Evolutionary conservation across 2,888 invertebrate genomes (phyloP), one percentile per base, ranked within the genome.

Genomic region (Melanchra persicariae): DNA sequence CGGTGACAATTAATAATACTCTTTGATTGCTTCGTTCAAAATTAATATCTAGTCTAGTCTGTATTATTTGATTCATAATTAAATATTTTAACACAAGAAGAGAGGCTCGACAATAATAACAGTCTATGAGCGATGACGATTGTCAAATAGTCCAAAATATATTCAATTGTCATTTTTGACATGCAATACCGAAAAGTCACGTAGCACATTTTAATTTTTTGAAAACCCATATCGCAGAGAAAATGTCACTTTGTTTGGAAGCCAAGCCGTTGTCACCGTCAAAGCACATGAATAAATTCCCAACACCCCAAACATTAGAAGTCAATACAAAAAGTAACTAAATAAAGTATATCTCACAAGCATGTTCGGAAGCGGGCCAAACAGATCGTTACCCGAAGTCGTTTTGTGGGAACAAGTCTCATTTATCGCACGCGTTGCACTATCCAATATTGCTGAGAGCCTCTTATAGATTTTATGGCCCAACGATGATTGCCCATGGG

Each of bases 401-500:
- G 80, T 88, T 87, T 87, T 80, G 82, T 77, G 80, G 82, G 78
- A 77, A 81, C 80, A 84, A 87, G 84, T 84, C 88, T 88, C 84
- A 74, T 88, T 88, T 88, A 82, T 82, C 78, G 86, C 82, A 86
- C 85, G 87, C 84, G 85, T 79, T 81, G 84, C 85, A 87, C 84
- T 87, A 85, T 84, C 84, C 82, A 71, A 85, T 87, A 87, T 85
- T 85, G 84, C 82, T 70, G 63, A 70, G 79, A 78, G 70, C 76
- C 74, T 79, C 74, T 79, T 80, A 82, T 82, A 83, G 77, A 85
- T 78, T 85, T 85, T 85, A 85, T 85, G 71, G 74, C 78, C 62
- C 64, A 71, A 85, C 87, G 85, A 89, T 92, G 93, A 94, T 93
- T 94, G 91, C 94, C 93, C 93, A 83, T 73, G 93, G 93, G 88